phyloP scores from a whole-genome alignment of 1,140 invertebrate genomes.

The Calliphora vicina region DNA sequence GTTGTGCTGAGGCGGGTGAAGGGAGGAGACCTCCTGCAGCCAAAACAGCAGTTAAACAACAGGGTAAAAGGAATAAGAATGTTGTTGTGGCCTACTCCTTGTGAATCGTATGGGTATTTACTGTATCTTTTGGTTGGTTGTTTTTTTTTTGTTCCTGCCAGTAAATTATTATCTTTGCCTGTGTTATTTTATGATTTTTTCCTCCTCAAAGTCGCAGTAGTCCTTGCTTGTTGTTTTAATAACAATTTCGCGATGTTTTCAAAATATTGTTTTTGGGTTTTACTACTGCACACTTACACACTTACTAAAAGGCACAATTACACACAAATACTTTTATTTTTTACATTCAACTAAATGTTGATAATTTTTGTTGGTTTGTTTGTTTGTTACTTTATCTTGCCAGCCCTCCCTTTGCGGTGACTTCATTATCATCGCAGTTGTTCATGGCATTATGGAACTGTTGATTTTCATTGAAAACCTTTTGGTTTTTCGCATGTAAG shows the following conservation, averaged over 20 bases:
- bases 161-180: background rate
- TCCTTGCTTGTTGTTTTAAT: background rate
- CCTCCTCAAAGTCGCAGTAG: background rate
- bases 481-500: background rate
- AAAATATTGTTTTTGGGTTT: background rate
- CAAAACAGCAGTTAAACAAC: background rate
- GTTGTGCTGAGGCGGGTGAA: background rate
- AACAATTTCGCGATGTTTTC: background rate
- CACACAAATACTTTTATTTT: background rate
- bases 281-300: background rate
- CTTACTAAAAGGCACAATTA: background rate
- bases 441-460: slow-evolving; percentile 4
- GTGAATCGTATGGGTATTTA: background rate
- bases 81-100: background rate
- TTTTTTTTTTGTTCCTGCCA: background rate
- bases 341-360: background rate
- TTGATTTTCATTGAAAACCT: background rate
- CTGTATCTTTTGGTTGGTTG: background rate
- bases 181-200: background rate
- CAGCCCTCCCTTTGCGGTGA: background rate
- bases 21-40: background rate
- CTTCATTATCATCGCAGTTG: background rate
- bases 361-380: background rate
- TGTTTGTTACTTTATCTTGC: background rate
- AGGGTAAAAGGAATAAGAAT: background rate